Conservation (phyloP, 1,140 invertebrate species). For the Oedothorax gibbosus region DNA sequence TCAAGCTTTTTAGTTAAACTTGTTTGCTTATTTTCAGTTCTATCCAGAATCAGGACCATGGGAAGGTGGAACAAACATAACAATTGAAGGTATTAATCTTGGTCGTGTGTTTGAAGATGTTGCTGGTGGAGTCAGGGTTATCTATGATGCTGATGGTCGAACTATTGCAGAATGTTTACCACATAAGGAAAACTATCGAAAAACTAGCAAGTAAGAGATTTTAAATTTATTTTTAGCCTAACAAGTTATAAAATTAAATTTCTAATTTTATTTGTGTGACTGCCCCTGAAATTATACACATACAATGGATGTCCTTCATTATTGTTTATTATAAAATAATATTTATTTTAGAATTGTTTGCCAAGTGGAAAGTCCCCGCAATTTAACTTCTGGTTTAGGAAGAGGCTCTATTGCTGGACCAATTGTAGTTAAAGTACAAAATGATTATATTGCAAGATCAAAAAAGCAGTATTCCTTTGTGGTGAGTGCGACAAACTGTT, state of each 20-base stretch:
- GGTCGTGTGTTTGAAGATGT: slow-evolving; percentile 96
- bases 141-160: slow-evolving; percentile 67
- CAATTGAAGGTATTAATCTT: slow-evolving; percentile 92
- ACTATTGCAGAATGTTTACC: slow-evolving; percentile 63
- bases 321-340: no score
- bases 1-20: neutral
- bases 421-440: slow-evolving; percentile 83
- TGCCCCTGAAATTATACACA: no score
- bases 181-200: slow-evolving; percentile 87
- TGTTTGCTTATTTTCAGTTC: slow-evolving; percentile 68
- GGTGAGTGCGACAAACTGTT: slow-evolving; percentile 59
- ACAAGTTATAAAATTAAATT: neutral
- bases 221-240: no score
- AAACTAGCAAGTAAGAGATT: slow-evolving; percentile 79
- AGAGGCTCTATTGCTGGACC: slow-evolving; percentile 60
- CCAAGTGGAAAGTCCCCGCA: slow-evolving; percentile 82
- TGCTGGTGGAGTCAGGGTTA: slow-evolving; percentile 84
- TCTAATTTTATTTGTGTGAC: neutral
- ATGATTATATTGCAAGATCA: slow-evolving; percentile 85
- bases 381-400: slow-evolving; percentile 54
- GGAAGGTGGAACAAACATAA: slow-evolving; percentile 92
- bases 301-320: no score
- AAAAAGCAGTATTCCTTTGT: slow-evolving; percentile 64
- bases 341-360: slow-evolving; percentile 79
- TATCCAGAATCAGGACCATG: slow-evolving; percentile 72